These are phyloP conservation scores for Scartelaos histophorus DNA, from an alignment of 2,113 vertebrate species.

Conservation along the genomic window DNA sequence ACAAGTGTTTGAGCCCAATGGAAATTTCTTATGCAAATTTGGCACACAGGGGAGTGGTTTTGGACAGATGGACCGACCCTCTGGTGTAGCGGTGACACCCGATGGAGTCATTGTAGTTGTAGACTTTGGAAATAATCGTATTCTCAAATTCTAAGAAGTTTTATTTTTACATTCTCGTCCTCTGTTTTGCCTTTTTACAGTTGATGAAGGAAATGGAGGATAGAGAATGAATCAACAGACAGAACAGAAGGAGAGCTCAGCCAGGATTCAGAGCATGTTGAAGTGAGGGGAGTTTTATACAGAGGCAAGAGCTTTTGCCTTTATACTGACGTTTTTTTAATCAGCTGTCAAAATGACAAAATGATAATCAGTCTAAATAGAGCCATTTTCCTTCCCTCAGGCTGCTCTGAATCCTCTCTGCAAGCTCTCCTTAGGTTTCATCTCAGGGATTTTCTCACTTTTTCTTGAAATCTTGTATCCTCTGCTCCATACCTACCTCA, in stretches of 20 bases:
- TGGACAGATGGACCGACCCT: constrained; percentile 98
- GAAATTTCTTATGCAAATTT: constrained; percentile 99
- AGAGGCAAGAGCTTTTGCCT: constrained; percentile 40
- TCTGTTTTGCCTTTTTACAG: constrained; percentile 49
- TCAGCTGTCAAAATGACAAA: constrained; percentile 46
- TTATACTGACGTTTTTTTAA: constrained; percentile 32
- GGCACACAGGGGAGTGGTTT: constrained; percentile 94
- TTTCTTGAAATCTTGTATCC: constrained; percentile 77
- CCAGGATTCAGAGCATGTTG: constrained; percentile 53
- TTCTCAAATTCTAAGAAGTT: constrained; percentile 88
- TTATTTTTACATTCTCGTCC: constrained; percentile 56
- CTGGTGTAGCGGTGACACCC: constrained; percentile 92
- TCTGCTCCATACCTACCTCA: constrained; percentile 98
- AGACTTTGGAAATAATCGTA: constrained; percentile 99
- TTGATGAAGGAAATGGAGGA: constrained; percentile 60
- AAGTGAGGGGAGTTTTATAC: constrained; percentile 50
- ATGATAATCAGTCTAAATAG: constrained; percentile 63
- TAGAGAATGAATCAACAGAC: constrained; percentile 66
- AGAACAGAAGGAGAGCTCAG: constrained; percentile 42
- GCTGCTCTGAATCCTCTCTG: constrained; percentile 53
- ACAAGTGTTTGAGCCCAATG: constrained; percentile 97
- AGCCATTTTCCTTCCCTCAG: constrained; percentile 51
- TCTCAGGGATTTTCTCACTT: constrained; percentile 97
- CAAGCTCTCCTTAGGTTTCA: constrained; percentile 54
- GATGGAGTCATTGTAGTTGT: constrained; percentile 97